Conservation (phyloP, 2,888 invertebrate species). For the Helobdella robusta region DNA sequence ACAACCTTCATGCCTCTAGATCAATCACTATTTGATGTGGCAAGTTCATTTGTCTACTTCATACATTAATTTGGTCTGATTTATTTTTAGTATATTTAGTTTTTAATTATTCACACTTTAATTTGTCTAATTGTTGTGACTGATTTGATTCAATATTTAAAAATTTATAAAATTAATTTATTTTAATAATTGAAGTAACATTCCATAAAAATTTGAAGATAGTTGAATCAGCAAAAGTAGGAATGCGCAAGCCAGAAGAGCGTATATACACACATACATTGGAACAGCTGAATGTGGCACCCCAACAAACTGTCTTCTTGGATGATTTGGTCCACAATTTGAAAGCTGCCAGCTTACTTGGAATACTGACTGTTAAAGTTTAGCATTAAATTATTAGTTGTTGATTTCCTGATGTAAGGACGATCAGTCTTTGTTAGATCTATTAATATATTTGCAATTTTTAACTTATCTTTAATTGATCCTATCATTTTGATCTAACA, state of each 20-base stretch:
- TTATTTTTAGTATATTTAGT: not conserved
- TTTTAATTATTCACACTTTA: no score
- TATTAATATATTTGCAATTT: no score
- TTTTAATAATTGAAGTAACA: not conserved
- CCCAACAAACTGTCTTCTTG: slow-evolving; percentile 46
- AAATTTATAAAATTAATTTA: no score
- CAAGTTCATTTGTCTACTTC: slow-evolving; percentile 30
- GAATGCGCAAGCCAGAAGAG: slow-evolving; percentile 49
- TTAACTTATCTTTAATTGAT: no score
- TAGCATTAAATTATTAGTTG: no score
- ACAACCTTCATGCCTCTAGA: slow-evolving; percentile 37
- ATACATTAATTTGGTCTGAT: slow-evolving; percentile 4
- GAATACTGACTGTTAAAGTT: slow-evolving; percentile 50
- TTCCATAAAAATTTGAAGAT: slow-evolving; percentile 37
- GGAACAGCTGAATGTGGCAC: slow-evolving; percentile 38
- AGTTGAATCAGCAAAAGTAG: slow-evolving; percentile 49
- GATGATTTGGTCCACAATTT: slow-evolving; percentile 51
- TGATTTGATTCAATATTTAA: no score
- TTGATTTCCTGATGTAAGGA: no score
- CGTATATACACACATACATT: slow-evolving; percentile 45
- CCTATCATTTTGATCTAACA: no score
- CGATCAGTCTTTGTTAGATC: no score
- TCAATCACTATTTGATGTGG: slow-evolving; percentile 45
- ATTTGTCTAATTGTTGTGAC: no score
- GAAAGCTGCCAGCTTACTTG: slow-evolving; percentile 46